Percentiles rank a stretch among this genome's conserved stretches.
Conservation (phyloP, 2,797 vertebrate genomes). For the Crenuchus spilurus region DNA sequence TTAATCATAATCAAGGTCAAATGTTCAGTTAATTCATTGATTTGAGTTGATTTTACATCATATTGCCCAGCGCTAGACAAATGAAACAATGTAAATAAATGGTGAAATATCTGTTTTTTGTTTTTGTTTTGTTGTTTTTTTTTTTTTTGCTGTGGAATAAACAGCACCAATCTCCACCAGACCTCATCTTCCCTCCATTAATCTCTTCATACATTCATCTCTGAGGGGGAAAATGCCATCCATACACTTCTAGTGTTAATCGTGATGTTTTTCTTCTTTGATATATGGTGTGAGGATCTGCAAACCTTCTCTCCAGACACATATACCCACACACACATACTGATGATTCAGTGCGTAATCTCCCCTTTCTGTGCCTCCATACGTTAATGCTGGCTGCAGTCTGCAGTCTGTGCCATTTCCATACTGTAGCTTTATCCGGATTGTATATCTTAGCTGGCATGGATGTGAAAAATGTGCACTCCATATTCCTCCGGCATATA, state of each 20-base stretch:
- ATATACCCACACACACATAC: neutral
- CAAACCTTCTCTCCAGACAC: neutral
- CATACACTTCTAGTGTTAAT: conserved; percentile 31
- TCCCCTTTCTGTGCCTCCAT: neutral
- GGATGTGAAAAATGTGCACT: conserved; percentile 36
- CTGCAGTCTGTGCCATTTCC: neutral
- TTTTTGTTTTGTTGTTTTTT: neutral
- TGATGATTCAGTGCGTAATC: neutral
- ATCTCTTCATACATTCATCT: conserved; percentile 31
- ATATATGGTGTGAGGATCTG: conserved; percentile 1
- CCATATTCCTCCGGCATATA: conserved; percentile 34
- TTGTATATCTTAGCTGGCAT: conserved; percentile 20
- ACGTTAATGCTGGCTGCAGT: neutral
- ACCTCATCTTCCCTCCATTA: conserved; percentile 29
- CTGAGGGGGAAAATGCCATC: conserved; percentile 24
- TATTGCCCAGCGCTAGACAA: too few species aligned
- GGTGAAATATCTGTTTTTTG: conserved; percentile 5
- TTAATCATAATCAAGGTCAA: too few species aligned
- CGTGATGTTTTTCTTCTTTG: conserved; percentile 1
- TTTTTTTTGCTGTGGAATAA: conserved; percentile 9
- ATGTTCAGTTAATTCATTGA: too few species aligned
- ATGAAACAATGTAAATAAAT: too few species aligned
- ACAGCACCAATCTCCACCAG: conserved; percentile 14
- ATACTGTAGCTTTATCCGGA: conserved; percentile 21
- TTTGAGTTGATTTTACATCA: too few species aligned